Evolutionary conservation across 2,113 vertebrate genomes (phyloP).

Genomic region (Vulpes lagopus): DNA sequence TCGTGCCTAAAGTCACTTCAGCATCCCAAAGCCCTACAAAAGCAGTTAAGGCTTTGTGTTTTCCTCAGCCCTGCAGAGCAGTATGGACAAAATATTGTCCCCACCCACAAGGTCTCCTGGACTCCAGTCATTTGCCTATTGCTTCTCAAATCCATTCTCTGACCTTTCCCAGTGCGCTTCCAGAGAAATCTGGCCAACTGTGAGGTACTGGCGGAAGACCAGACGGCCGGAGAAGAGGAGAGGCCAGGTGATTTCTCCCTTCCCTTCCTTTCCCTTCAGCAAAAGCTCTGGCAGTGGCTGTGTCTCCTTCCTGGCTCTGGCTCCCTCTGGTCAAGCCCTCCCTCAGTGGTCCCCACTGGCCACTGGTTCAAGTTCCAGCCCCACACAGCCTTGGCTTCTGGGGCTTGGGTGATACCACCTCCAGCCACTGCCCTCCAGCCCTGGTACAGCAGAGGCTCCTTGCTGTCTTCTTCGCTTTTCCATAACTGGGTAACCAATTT

Average conservation of each 20-base stretch:
- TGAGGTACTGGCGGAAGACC: slow-evolving; percentile 19
- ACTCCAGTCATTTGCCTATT: not conserved
- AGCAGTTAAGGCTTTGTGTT: not conserved
- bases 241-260: not conserved
- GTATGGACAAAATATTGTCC: not conserved
- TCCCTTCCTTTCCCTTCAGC: not conserved
- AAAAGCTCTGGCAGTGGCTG: not conserved
- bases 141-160: not conserved
- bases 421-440: not conserved
- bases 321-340: not conserved
- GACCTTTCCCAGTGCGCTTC: not conserved
- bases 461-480: not conserved
- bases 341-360: not conserved
- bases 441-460: not conserved
- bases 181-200: not conserved
- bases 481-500: not conserved
- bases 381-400: not conserved
- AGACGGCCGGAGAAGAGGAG: not conserved
- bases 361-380: not conserved
- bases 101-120: not conserved
- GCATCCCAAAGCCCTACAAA: not conserved
- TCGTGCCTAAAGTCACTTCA: not conserved
- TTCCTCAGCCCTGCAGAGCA: not conserved
- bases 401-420: not conserved
- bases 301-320: not conserved